Evolutionary conservation across 2,888 invertebrate genomes (phyloP).

Genomic region (Eumacrocentrus americanus): DNA sequence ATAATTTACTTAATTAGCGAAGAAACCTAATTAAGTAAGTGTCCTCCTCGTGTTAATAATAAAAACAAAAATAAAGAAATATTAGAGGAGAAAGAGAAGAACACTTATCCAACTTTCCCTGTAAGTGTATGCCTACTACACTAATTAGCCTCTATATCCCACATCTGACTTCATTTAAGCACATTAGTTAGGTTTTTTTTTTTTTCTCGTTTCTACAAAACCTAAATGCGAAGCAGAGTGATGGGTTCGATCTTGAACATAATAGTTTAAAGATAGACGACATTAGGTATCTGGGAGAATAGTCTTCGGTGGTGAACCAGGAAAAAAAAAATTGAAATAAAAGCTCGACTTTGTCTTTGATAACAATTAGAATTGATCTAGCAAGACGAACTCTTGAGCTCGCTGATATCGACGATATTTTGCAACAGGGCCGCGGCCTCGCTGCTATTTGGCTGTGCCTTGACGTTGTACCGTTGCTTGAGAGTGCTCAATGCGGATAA

Average conservation of each 20-base stretch:
- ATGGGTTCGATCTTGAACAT: no score
- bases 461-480: conserved; percentile 71
- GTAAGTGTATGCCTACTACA: conserved; percentile 40
- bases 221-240: conserved; percentile 20
- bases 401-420: conserved; percentile 62
- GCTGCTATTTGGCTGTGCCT: conserved; percentile 42
- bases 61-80: no score
- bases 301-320: background rate
- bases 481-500: conserved; percentile 76
- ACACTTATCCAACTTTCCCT: no score
- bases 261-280: no score
- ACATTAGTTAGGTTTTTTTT: conserved; percentile 13
- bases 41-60: no score
- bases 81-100: no score
- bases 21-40: no score
- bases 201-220: no score
- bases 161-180: conserved; percentile 30
- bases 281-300: no score
- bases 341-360: no score
- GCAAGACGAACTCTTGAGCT: conserved; percentile 65
- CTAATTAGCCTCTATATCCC: conserved; percentile 56
- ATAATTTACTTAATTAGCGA: conserved; percentile 33
- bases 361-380: conserved; percentile 40
- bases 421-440: conserved; percentile 55
- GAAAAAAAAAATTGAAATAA: conserved; percentile 11